Base-by-base conservation (phyloP, 1,140 invertebrate genomes). In the Dendroctonus valens region DNA sequence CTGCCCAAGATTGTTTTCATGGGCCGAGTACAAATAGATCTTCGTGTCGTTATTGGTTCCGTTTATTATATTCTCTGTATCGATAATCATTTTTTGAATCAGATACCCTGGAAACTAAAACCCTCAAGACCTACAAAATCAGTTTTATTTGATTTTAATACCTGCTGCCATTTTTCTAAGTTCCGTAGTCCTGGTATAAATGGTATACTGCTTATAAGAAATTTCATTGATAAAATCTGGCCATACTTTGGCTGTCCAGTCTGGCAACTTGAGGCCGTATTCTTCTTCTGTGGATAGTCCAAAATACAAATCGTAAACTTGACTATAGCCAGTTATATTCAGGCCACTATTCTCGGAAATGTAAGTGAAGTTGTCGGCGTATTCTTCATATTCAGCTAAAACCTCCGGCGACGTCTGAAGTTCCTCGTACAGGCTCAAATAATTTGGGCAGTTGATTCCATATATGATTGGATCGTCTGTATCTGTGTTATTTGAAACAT, bases 171-270 rank as follows among this genome's bases (percentile, higher is more conserved):
- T 65, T 50, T 58, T 50, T 38, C 60, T 69, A 9, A 74, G 41
- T 49, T 64, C 40, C 9, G 67, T 65, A 9, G 66, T 70, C 41
- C 44, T 67, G 0, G 68, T 69, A 9, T 68, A 60, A 44, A 73
- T 62, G 7, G 38, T 38, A 60, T 74, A 74, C 42, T 69, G 54
- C 44, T 67, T 54, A 50, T 59, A 58, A 5, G 70, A 15, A 37
- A 73, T 55, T 38, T 71, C 55, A 26, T 62, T 68, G 5, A 74
- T 52, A 8, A 58, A 81, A 15, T 87, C 79, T 4, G 86, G 86
- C 69, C 83, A 89, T 65, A 85, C 85, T 8, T 80, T 57, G 11
- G 80, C 73, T 0, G 83, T 84, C 87, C 87, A 89, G 8, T 81
- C 71, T 0, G 87, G 87, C 46, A 88, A 67, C 51, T 76, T 72